Evolutionary conservation across 2,797 vertebrate species (phyloP).

Genomic region (Macroramphosus scolopax): DNA sequence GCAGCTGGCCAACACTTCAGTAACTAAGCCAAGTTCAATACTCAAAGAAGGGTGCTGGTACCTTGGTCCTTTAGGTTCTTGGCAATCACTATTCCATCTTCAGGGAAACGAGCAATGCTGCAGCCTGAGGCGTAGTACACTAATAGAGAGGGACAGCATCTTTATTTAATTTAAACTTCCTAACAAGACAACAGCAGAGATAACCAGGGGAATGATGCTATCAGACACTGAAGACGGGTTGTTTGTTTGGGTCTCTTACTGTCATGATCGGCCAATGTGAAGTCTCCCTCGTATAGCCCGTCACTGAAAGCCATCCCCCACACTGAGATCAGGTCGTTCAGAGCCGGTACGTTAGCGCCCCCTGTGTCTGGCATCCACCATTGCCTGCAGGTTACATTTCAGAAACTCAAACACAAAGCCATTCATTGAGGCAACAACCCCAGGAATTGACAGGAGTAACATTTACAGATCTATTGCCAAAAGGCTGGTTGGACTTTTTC

Average conservation of each 20-base stretch:
- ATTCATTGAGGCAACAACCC: no score
- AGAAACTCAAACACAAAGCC: no score
- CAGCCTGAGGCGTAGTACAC: constrained; percentile 99
- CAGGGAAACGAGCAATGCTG: constrained; percentile 95
- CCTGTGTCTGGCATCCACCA: constrained; percentile 99
- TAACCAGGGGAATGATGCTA: neutral
- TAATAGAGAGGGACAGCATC: constrained; percentile 41
- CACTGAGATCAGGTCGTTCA: constrained; percentile 95
- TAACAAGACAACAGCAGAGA: neutral
- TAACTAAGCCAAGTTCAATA: constrained; percentile 11
- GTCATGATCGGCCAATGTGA: constrained; percentile 92
- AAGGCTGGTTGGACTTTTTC: no score
- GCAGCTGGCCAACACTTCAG: constrained; percentile 15
- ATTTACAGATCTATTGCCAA: neutral
- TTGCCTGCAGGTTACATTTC: constrained; percentile 78
- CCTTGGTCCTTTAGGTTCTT: constrained; percentile 98
- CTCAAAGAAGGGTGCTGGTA: constrained; percentile 53
- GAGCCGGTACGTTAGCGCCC: constrained; percentile 93
- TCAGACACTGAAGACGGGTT: neutral
- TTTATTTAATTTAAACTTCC: neutral
- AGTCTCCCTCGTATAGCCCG: constrained; percentile 95
- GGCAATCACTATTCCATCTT: constrained; percentile 94
- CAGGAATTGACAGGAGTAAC: no score
- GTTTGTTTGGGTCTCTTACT: constrained; percentile 79
- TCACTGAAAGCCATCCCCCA: constrained; percentile 99